Conservation (phyloP, 2,113 vertebrate species). For the Mustelus asterias region DNA sequence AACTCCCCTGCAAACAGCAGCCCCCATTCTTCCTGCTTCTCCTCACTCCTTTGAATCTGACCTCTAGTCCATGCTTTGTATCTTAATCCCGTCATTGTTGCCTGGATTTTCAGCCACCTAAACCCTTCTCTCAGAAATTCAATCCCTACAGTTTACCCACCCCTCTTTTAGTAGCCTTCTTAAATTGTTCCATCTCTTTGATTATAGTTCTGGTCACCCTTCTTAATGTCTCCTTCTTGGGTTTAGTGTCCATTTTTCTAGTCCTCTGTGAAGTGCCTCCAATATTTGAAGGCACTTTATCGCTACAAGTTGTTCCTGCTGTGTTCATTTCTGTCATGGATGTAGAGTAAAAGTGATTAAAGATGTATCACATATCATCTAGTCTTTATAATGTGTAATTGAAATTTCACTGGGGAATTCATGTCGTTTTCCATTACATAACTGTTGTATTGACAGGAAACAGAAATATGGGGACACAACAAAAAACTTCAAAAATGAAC, state of each 20-base stretch:
- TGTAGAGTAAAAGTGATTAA: background rate
- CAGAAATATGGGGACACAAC: background rate
- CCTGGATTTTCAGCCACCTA: background rate
- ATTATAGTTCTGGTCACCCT: background rate
- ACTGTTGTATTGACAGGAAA: background rate
- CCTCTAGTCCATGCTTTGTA: background rate
- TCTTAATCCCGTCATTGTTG: background rate
- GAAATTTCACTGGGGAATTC: background rate
- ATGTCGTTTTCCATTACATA: background rate
- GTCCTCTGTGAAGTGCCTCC: background rate
- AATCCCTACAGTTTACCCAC: background rate
- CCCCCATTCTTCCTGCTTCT: background rate
- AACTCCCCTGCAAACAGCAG: background rate
- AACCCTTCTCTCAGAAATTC: background rate
- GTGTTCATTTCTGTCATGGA: background rate
- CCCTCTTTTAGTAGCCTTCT: background rate
- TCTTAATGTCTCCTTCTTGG: background rate
- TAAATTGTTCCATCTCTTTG: background rate
- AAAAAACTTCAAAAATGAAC: background rate
- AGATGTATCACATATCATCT: background rate
- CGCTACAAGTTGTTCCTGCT: background rate
- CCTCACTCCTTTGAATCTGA: background rate
- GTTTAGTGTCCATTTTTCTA: background rate
- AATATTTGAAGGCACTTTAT: background rate
- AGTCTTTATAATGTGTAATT: background rate